Base-by-base conservation (phyloP, 2,113 vertebrate species). In the Grantiella picta region DNA sequence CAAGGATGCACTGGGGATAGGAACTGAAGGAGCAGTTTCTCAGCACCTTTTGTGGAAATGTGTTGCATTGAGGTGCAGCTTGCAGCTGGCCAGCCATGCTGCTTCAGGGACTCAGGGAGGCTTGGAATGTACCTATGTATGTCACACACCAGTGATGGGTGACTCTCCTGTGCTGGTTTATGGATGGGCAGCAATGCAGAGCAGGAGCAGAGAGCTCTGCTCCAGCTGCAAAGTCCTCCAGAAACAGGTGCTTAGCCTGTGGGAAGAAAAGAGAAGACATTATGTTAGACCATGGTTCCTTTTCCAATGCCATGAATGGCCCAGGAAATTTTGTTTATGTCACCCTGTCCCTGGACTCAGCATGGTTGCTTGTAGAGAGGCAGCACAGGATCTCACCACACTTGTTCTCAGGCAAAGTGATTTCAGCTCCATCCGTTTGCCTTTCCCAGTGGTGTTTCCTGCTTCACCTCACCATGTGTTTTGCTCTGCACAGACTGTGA, bases 311-410 rank as follows among this genome's bases (percentile, higher is more conserved):
- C 9, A 13, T 20, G 7, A 69, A 82, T 8, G 45, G 35, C 42
- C 35, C 38, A 54, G 71, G 24, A 59, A 71, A 50, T 75, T 49
- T n/a, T 50, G 33, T 21, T 82, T 1, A 0, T 86, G 44, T 68
- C 47, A 23, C 29, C 25, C 27, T 64, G 27, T 72, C 49, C 49
- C 23, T 45, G 33, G 18, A 6, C 20, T 76, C 61, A 60, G 25
- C 53, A 17, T 7, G 7, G 27, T 24, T 23, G 23, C 45, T 33
- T 52, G n/a, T 16, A 36, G 2, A 38, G n/a, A 52, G 0, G 1
- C n/a, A 53, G 82, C 40, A 12, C 45, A 57, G 50, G 20, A 60
- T 69, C 50, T 60, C 5, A 3, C 21, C 33, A 40, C 12, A 2
- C 6, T 23, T 60, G 9, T 23, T n/a, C 42, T 65, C 65, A 56